Base-by-base conservation (phyloP, 2,113 vertebrate genomes). In the Orcinus orca region DNA sequence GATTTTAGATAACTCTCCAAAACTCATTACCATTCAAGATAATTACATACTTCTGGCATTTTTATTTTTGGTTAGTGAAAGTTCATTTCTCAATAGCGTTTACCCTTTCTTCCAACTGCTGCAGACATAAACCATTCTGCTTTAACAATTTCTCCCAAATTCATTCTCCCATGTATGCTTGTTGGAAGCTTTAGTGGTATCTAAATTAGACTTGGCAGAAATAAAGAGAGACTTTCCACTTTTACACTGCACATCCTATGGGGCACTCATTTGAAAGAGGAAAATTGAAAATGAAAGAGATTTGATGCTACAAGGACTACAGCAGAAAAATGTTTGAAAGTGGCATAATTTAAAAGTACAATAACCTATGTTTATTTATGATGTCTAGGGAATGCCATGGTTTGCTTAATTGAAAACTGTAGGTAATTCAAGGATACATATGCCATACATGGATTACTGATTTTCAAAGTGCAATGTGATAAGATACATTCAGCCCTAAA, bases 211-310 rank as follows among this genome's bases (percentile, higher is more conserved):
- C 38, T 88, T 97, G 95, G 80, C 82, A 93, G 83, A 84, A 29
- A 80, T 31, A 70, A 47, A 90, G 53, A 58, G 8, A 67, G 44
- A 89, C 62, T 92, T 88, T 89, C 2, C n/a, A 71, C 65, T 60
- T 96, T 82, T 36, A n/a, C 38, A 65, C 17, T 50, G 63, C 20
- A 79, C 23, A 53, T 92, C 73, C 33, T 84, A 53, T 38, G 44
- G 85, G 95, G 83, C 47, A 62, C 47, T 3, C 0, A 44, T 71
- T 89, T 84, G 44, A 87, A 96, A 76, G 84, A 92, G 29, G 14
- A 17, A 96, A 97, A 97, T 86, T 96, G 77, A 95, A 97, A 97
- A 92, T 76, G 93, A 97, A 95, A 87, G 76, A 15, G 29, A 92
- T 93, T 70, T 79, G 36, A 86, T 87, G 29, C 58, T 93, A 87